Conservation (phyloP, 2,113 vertebrate species). For the Sarotherodon lohbergeri region DNA sequence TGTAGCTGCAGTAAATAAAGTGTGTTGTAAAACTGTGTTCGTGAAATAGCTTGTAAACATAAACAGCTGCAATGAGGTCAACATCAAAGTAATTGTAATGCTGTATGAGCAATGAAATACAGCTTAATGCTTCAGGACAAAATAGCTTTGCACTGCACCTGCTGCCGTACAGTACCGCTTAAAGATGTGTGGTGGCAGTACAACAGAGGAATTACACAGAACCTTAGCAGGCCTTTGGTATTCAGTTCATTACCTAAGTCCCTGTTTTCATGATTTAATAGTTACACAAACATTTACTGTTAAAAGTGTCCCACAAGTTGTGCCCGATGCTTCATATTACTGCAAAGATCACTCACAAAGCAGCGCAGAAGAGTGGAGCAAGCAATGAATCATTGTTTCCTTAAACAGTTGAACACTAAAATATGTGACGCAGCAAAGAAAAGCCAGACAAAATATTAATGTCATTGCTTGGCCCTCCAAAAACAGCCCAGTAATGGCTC, state of each 20-base stretch:
- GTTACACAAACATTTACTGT: neutral
- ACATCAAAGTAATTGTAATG: conserved; percentile 60
- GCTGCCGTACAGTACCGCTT: neutral
- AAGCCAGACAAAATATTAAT: neutral
- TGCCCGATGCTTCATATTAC: neutral
- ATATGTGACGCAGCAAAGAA: neutral
- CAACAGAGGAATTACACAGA: neutral
- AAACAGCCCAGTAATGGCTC: neutral
- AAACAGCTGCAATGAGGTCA: conserved; percentile 66
- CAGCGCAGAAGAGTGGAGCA: neutral
- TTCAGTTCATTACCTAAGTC: neutral
- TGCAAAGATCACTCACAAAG: neutral
- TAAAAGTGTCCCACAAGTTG: neutral
- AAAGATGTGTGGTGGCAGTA: neutral
- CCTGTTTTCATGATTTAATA: neutral
- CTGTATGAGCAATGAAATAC: conserved; percentile 55
- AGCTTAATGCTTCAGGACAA: conserved; percentile 27
- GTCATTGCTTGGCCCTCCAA: neutral
- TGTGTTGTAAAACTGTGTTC: conserved; percentile 62
- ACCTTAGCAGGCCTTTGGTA: neutral
- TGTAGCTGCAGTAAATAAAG: conserved; percentile 71
- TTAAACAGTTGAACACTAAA: neutral
- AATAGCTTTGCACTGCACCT: conserved; percentile 2
- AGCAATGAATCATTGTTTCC: neutral
- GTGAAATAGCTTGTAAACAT: conserved; percentile 74